phyloP scores from a whole-genome alignment of 1,140 invertebrate genomes.

The Bombus waltoni region DNA sequence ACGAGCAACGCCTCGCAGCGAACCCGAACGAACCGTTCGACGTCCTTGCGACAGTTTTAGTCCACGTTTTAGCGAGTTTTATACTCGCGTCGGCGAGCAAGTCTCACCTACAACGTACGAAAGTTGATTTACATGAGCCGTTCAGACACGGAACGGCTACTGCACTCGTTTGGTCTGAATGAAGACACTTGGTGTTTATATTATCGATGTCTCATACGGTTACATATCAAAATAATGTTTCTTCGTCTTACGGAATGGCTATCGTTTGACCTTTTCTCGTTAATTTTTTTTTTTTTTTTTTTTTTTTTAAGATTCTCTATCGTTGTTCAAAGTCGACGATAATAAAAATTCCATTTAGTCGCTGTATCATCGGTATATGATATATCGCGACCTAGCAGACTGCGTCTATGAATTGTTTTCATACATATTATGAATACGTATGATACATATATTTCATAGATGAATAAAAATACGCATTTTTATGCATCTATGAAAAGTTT shows the following conservation, averaged over 20 bases:
- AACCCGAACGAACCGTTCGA: conserved; percentile 26
- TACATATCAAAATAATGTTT: not conserved
- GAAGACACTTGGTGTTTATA: not conserved
- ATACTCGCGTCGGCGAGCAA: not conserved
- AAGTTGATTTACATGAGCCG: not conserved
- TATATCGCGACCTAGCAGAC: too few relatives aligned
- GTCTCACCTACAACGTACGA: not conserved
- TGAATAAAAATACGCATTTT: too few relatives aligned
- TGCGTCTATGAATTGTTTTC: too few relatives aligned
- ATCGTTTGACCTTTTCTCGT: not conserved
- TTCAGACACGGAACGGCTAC: not conserved
- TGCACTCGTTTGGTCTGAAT: not conserved
- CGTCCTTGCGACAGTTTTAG: conserved; percentile 66
- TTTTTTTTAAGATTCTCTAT: too few relatives aligned
- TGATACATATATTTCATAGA: too few relatives aligned
- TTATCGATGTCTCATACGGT: not conserved
- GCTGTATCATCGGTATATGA: too few relatives aligned
- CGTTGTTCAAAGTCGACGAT: too few relatives aligned
- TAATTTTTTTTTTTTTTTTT: too few relatives aligned
- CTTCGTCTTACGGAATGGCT: not conserved
- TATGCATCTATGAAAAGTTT: too few relatives aligned
- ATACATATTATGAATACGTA: too few relatives aligned
- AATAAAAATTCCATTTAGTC: too few relatives aligned
- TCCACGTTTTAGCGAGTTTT: conserved; percentile 25
- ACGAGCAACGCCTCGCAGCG: conserved; percentile 26